Base-by-base conservation (phyloP, 1,140 invertebrate species). In the Palaemon carinicauda region DNA sequence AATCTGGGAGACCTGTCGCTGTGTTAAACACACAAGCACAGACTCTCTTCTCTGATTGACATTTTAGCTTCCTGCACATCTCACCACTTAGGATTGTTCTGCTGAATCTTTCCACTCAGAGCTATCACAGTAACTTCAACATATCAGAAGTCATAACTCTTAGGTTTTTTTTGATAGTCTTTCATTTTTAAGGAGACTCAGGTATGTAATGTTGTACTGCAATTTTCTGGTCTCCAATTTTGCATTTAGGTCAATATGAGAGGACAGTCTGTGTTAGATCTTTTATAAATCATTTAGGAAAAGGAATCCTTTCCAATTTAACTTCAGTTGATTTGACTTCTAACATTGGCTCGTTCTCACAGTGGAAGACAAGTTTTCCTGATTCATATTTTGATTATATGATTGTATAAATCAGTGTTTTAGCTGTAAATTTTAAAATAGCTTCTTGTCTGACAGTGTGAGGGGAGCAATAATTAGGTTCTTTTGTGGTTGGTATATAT, bases 351-450 rank as follows among this genome's bases (percentile, higher is more conserved):
- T 82, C 51, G n/a, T 54, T 51, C 80, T 82, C 80, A 82, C 80
- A 82, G 51, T 82, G 80, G 71, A 82, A 82, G 80, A 73, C 80
- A 74, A 82, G 50, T 33, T 82, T 75, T 74, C 50, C 21, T 52
- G 19, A 51, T 73, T 82, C 24, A 75, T 73, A 54, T 60, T 31
- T 80, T 80, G 60, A 56, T 69, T 53, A 86, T 52, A 80, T 80
- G 73, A 54, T 56, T 86, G 77, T 86, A 86, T 80, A 86, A 86
- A 77, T 21, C 21, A 27, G 41, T 74, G 77, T 27, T 54, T 53
- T 60, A 71, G 77, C 78, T 86, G 84, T 86, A 86, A 79, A 86
- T 86, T 86, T n/a, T 80, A 33, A 71, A 80, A 21, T 53, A 79
- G 84, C 77, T 80, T 86, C 60, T 73, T 79, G 75, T 79, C 83